Evolutionary conservation across 37 sponge, comb jelly and placozoan genomes (phyloP).

Genomic region (Cliona cf. orientalis): DNA sequence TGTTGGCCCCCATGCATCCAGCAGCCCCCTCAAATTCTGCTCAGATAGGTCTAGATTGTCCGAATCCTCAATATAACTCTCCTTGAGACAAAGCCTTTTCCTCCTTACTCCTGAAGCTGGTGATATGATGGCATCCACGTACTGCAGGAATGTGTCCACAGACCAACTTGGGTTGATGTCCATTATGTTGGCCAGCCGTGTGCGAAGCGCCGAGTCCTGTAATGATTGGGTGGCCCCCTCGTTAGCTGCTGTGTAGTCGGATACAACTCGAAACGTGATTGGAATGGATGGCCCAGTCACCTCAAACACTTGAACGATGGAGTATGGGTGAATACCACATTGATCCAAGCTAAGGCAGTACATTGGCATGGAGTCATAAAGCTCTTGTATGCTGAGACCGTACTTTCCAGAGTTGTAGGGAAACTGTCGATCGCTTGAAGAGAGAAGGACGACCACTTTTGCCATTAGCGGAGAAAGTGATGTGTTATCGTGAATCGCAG

Average conservation of each 20-base stretch:
- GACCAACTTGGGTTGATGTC: constrained; percentile 69
- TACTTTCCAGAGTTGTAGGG: constrained; percentile 22
- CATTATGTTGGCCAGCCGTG: constrained; percentile 52
- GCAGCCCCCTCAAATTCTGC: constrained; percentile 31
- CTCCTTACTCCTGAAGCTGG: background rate
- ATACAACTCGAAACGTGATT: constrained; percentile 14
- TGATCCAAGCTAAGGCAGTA: constrained; percentile 24
- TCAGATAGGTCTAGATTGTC: background rate
- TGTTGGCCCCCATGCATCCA: constrained; percentile 45
- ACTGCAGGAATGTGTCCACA: constrained; percentile 40
- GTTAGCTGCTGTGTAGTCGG: background rate
- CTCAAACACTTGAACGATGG: constrained; percentile 56
- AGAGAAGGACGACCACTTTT: constrained; percentile 35
- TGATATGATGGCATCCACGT: constrained; percentile 55
- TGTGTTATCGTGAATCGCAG: background rate
- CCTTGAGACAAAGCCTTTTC: constrained; percentile 12
- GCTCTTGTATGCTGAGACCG: constrained; percentile 19
- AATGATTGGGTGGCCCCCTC: background rate
- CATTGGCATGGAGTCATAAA: constrained; percentile 59
- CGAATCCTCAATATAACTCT: background rate
- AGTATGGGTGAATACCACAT: constrained; percentile 30
- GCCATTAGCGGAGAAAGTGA: constrained; percentile 1
- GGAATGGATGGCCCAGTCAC: constrained; percentile 67
- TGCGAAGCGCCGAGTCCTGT: background rate
- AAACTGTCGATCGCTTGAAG: constrained; percentile 35